Base-by-base conservation (phyloP, 2,888 invertebrate species). In the Calameuta idolon region DNA sequence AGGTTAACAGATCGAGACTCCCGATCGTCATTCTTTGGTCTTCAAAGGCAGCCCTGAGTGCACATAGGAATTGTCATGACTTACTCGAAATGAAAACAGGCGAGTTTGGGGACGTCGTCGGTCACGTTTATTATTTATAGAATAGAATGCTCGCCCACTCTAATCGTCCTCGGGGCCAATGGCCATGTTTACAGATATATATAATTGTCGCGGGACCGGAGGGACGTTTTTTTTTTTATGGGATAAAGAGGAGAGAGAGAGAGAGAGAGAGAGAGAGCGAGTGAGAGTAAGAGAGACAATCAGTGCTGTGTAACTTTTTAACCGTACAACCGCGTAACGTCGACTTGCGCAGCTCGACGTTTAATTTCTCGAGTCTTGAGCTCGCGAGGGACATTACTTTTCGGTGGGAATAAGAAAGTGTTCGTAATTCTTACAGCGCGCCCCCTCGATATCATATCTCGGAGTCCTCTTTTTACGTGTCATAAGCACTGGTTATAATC, bases 111-210 rank as follows among this genome's bases (percentile, higher is more conserved):
- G 55, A 55, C 23, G 23, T 55, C 55, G 23, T 23, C 55, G 71
- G 71, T 34, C 71, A 34, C 71, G 71, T 34, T 71, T 71, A 35
- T 79, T 81, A 79, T 81, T 81, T 78, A 79, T 79, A 79, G 78
- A 75, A 79, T 79, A 79, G 78, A 75, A 34, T 33, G 33, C 75
- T 80, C 75, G 77, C 79, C 77, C 76, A 75, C 80, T 77, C 81
- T 78, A 80, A 82, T 83, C 81, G 77, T 23, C 74, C 30, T 55
- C 73, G 73, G 80, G 84, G 82, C 82, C 82, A 83, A 81, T 81
- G 82, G 81, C 83, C 81, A 81, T 83, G 83, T 81, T 84, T 83
- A 83, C 80, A 83, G 83, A 83, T 81, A 80, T 79, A 80, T 76
- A 55, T 55, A 55, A 55, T 55, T 55, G 23, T 69, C 33, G 68